phyloP scores from a whole-genome alignment of 2,888 invertebrate genomes.

The Hydrotaea diabolus region DNA sequence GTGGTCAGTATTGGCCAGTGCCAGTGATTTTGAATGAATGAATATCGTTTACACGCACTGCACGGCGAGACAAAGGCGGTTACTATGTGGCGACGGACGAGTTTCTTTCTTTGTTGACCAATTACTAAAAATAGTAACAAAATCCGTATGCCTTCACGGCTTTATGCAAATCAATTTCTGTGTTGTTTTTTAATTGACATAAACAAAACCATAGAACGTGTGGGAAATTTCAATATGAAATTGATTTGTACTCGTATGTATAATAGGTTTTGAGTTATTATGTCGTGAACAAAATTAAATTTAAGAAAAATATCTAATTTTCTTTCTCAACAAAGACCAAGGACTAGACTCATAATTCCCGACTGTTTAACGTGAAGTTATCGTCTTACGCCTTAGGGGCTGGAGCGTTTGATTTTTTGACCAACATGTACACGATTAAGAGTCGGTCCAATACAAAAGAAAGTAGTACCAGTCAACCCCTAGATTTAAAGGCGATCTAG shows the following conservation, averaged over 20 bases:
- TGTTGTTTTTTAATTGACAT: not conserved
- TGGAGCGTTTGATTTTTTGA: no score
- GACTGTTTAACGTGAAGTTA: no score
- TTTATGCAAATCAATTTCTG: slow-evolving; percentile 5
- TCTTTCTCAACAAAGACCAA: no score
- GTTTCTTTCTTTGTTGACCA: slow-evolving; percentile 22
- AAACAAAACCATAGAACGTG: slow-evolving; percentile 39
- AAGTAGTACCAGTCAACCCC: no score
- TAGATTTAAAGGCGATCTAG: no score
- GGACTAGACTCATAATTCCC: no score
- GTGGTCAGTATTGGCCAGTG: not conserved
- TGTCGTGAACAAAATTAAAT: no score
- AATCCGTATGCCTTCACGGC: not conserved
- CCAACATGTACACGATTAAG: no score
- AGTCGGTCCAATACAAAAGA: no score
- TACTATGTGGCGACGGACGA: not conserved
- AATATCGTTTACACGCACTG: slow-evolving; percentile 12
- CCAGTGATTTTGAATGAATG: slow-evolving; percentile 2
- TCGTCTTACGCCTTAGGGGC: no score
- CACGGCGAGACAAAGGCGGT: not conserved
- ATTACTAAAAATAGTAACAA: slow-evolving; percentile 44
- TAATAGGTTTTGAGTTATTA: no score
- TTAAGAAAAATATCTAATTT: no score
- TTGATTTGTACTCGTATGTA: not conserved
- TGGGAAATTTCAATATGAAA: slow-evolving; percentile 53